Percentiles rank a stretch among this genome's conserved stretches.
phyloP scores from a whole-genome alignment of 1,140 invertebrate genomes.

The Drosophila arizonae region DNA sequence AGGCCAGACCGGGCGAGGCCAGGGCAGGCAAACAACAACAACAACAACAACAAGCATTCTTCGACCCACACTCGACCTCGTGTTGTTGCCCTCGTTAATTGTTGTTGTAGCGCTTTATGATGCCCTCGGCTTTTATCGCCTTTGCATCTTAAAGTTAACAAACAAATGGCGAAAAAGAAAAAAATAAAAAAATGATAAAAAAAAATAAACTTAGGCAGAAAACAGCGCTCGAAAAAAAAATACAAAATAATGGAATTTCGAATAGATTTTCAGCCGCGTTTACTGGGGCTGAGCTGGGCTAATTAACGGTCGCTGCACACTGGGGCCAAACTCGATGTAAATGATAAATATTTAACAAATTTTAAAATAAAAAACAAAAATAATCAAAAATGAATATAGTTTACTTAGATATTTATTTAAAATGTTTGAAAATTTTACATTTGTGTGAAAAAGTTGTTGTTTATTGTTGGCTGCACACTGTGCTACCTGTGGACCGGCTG shows the following conservation, averaged over 20 bases:
- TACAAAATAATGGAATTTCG: slow-evolving; percentile 22
- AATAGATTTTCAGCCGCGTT: slow-evolving; percentile 50
- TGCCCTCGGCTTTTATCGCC: slow-evolving; percentile 62
- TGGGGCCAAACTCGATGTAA: not conserved
- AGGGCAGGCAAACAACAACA: too few species aligned
- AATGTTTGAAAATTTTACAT: not conserved
- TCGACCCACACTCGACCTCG: slow-evolving; percentile 11
- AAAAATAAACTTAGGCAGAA: slow-evolving; percentile 17
- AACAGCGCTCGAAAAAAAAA: not conserved
- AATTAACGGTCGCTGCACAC: slow-evolving; percentile 55
- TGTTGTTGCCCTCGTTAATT: slow-evolving; percentile 57
- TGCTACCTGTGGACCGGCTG: slow-evolving; percentile 37
- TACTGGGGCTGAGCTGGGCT: slow-evolving; percentile 48
- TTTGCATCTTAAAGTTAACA: slow-evolving; percentile 68
- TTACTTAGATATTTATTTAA: not conserved
- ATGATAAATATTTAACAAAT: not conserved
- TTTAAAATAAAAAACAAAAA: too few species aligned
- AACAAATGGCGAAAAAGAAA: slow-evolving; percentile 56
- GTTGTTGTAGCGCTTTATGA: slow-evolving; percentile 51
- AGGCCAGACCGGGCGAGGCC: not conserved
- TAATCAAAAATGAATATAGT: not conserved
- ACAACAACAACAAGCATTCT: not conserved
- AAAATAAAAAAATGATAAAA: slow-evolving; percentile 20
- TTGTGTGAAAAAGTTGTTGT: not conserved
- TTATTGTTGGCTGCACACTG: slow-evolving; percentile 26